phyloP scores from a whole-genome alignment of 1,140 invertebrate species.

The Aporrectodea caliginosa region DNA sequence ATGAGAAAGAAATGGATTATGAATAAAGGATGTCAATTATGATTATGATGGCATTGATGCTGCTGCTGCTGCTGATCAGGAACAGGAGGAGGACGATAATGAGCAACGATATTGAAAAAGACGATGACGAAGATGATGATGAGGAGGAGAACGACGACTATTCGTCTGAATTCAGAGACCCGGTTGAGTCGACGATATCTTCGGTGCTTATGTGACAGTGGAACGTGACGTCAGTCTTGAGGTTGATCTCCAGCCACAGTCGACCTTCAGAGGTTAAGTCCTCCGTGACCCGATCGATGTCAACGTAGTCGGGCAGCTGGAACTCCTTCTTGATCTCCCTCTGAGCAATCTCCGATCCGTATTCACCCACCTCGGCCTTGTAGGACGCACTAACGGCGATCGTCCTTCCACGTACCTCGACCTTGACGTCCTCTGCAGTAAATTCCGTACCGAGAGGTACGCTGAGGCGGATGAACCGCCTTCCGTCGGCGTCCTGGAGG shows the following conservation, averaged over 20 bases:
- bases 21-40: too few species aligned
- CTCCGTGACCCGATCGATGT: constrained; percentile 25
- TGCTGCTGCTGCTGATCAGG: too few species aligned
- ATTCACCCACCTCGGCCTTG: constrained; percentile 19
- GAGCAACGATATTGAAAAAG: too few species aligned
- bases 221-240: constrained; percentile 20
- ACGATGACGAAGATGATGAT: too few species aligned
- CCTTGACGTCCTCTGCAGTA: constrained; percentile 26
- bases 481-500: constrained; percentile 16
- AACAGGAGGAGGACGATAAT: too few species aligned
- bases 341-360: constrained; percentile 15
- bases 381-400: constrained; percentile 24
- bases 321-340: constrained; percentile 25
- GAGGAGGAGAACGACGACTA: too few species aligned
- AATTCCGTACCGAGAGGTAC: constrained; percentile 27
- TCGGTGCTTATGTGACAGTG: constrained; percentile 15
- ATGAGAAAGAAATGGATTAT: too few species aligned
- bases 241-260: constrained; percentile 23
- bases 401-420: constrained; percentile 12
- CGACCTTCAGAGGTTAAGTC: constrained; percentile 14
- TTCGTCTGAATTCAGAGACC: not conserved
- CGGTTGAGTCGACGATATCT: not conserved
- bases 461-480: constrained; percentile 22
- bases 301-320: constrained; percentile 25
- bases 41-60: too few species aligned